Conservation (phyloP, 2,888 invertebrate genomes). For the Diachrysia chrysitis region DNA sequence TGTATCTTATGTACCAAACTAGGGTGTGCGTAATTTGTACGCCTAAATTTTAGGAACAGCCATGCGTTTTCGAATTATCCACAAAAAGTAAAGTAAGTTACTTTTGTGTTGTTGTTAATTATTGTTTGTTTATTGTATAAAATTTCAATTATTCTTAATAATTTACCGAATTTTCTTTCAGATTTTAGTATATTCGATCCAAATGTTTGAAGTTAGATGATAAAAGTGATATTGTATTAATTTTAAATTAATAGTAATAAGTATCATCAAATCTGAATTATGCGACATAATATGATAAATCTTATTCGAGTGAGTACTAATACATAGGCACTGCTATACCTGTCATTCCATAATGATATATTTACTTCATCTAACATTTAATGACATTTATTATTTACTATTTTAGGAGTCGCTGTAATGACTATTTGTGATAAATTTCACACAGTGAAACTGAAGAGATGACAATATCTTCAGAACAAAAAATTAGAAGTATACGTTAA, state of each 20-base stretch:
- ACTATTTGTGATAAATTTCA: background rate
- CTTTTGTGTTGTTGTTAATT: background rate
- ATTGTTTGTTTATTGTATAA: background rate
- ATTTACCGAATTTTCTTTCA: background rate
- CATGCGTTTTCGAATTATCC: slow-evolving; percentile 22
- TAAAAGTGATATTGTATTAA: background rate
- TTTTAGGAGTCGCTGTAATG: background rate
- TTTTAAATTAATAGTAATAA: background rate
- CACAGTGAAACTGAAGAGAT: background rate
- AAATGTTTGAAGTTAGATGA: slow-evolving; percentile 1
- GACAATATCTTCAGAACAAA: background rate
- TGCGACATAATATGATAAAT: background rate
- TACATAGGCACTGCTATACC: background rate
- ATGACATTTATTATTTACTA: background rate
- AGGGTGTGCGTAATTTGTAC: background rate
- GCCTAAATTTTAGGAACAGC: slow-evolving; percentile 1
- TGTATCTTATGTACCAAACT: background rate
- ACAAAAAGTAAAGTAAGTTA: slow-evolving; percentile 8
- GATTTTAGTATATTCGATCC: background rate
- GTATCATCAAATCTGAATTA: background rate
- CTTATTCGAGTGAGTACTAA: background rate
- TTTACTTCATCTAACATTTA: too few relatives aligned
- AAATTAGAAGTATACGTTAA: background rate
- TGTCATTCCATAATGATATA: too few relatives aligned
- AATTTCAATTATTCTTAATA: background rate